Evolutionary conservation across 1,140 invertebrate species (phyloP), one percentile per base, ranked within the genome.

Genomic region (Palaemon carinicauda): DNA sequence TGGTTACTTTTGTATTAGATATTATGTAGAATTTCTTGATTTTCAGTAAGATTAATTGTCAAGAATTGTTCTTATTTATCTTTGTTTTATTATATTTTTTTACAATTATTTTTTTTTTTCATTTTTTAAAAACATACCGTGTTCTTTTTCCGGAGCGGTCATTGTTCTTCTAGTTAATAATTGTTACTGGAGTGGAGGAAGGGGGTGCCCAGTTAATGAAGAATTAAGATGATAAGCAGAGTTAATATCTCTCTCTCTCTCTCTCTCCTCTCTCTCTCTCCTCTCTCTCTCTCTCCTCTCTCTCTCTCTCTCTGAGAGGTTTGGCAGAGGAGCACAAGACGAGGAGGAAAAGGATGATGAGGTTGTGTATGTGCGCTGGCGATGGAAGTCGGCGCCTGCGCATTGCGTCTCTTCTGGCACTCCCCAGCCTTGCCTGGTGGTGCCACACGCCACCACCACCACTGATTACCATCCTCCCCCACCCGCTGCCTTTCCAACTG

Each of bases 371-470:
- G 21, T 1, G 41, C 41, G 41, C 41, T 41, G 41, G 41, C 41
- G 41, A 7, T 41, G 41, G 41, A 41, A 41, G 27, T 41, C 79
- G 19, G 41, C 79, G 54, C 31, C 54, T 71, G 79, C 79, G 56
- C 54, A 41, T 12, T 41, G 41, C 41, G 41, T 41, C 41, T 12
- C 7, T 41, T 33, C 31, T 81, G 52, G 33, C 60, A 60, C 33
- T 69, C 79, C 54, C 79, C 31, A 31, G 56, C 79, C 79, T 69
- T 56, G 27, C 73, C 54, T 69, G 29, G 14, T 41, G 56, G 29
- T 69, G 54, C 54, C 79, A 69, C 54, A 81, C 60, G 56, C 60
- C 54, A 41, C 54, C 54, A 81, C 31, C n/a, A 31, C 33, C 74
- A 33, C 74, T n/a, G 41, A 78, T 52, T 7, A 41, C 51, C 75